Evolutionary conservation across 2,797 vertebrate genomes (phyloP), one percentile per base, ranked within the genome.

Genomic region (Arrhamphus sclerolepis): DNA sequence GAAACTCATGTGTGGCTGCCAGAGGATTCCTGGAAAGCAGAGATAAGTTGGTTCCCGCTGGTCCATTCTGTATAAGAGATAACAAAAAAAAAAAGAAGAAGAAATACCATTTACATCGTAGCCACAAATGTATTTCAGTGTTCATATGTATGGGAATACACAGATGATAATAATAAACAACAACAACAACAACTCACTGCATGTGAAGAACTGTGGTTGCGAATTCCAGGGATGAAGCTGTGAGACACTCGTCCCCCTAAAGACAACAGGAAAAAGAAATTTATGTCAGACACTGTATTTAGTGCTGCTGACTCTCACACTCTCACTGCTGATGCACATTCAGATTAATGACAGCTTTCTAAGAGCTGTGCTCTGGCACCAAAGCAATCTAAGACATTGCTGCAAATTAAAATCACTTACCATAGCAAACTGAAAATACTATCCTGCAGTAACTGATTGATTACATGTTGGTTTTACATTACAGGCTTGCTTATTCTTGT

Each of bases 21-120:
- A 99, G 77, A 31, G 98, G 97, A 82, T 99, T 98, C 91, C 97
- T 95, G 82, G 97, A 96, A 70, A 98, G 93, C 78, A 98, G 81
- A 49, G 95, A 93, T 1, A 95, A 93, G 87, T 95, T 96, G 46
- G 93, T 93, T 39, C 91, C 92, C 8, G 84, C 83, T 29, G 90
- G 91, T 56, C 92, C 91, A 13, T 93, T 94, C 93, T 94, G 61
- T 39, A 43, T 19, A 46, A 0, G 7, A 46, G 3, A 56, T 17
- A 4, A 9, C 5, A 3, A 20, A 20, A 6, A 7, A 24, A 41
- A 21, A 4, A 9, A 5, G 2, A 20, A 20, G 6, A 7, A 24
- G 34, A 21, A 46, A 3, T 17, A 18, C 0, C 13, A 20, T 46
- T 41, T 16, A 48, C 3, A 22, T 17, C 11, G 11, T 17, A 39